A percentile compares a stretch with the other conserved stretches of the same genome.
Evolutionary conservation across 2,797 vertebrate species (phyloP).

Genomic region (Sebastes matsubarae): DNA sequence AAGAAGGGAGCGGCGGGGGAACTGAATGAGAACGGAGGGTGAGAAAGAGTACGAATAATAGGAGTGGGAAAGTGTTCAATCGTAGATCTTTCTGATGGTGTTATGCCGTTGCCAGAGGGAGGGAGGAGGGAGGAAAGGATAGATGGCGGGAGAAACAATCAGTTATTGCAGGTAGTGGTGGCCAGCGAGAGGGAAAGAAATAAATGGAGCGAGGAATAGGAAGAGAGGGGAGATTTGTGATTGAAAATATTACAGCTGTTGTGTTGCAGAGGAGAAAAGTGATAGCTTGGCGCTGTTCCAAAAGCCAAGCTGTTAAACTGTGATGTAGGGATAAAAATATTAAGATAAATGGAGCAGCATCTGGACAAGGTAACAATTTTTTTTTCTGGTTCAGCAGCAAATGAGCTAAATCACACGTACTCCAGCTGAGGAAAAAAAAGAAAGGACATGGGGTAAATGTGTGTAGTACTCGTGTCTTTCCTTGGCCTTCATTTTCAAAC

Average conservation of each 20-base stretch:
- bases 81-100: slow-evolving; percentile 37
- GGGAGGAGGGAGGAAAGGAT: slow-evolving; percentile 14
- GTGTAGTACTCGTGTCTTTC: slow-evolving; percentile 18
- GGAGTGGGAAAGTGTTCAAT: slow-evolving; percentile 25
- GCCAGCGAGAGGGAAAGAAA: slow-evolving; percentile 40
- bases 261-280: slow-evolving; percentile 9
- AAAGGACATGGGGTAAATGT: not conserved
- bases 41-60: slow-evolving; percentile 24
- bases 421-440: not conserved
- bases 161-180: slow-evolving; percentile 80
- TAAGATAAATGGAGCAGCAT: slow-evolving; percentile 16
- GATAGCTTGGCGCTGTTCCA: slow-evolving; percentile 27
- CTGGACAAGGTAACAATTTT: slow-evolving; percentile 3
- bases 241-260: slow-evolving; percentile 49
- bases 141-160: slow-evolving; percentile 84
- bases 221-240: slow-evolving; percentile 36
- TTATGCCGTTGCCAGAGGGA: slow-evolving; percentile 25
- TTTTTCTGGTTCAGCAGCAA: slow-evolving; percentile 6
- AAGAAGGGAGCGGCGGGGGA: slow-evolving; percentile 2
- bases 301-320: slow-evolving; percentile 34
- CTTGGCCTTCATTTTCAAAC: slow-evolving; percentile 47
- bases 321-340: slow-evolving; percentile 18
- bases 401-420: slow-evolving; percentile 16
- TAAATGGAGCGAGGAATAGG: slow-evolving; percentile 46
- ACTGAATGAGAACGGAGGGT: slow-evolving; percentile 5